phyloP scores from a whole-genome alignment of 1,140 invertebrate species.

The Drosophila obscura region DNA sequence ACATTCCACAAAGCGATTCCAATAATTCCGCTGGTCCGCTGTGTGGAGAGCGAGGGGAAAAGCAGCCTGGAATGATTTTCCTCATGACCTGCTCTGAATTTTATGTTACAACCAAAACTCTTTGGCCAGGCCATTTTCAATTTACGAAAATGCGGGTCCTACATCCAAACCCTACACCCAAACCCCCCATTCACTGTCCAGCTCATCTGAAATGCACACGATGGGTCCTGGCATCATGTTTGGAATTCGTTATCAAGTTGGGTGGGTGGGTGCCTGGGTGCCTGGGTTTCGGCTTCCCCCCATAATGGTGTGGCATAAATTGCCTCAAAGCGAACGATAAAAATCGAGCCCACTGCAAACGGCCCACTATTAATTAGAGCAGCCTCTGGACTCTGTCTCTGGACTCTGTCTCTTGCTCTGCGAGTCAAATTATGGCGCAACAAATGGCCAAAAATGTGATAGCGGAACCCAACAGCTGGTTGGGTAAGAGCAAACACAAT shows the following conservation, averaged over 20 bases:
- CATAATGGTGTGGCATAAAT: constrained; percentile 58
- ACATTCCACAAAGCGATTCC: constrained; percentile 77
- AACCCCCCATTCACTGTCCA: not conserved
- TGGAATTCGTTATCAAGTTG: constrained; percentile 75
- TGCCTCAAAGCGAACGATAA: constrained; percentile 63
- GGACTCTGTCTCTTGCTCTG: constrained; percentile 5
- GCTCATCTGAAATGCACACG: constrained; percentile 73
- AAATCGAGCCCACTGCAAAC: constrained; percentile 71
- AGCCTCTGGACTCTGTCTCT: no score
- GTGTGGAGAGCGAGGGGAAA: constrained; percentile 16
- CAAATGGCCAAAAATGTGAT: constrained; percentile 66
- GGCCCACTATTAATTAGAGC: constrained; percentile 78
- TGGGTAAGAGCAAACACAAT: constrained; percentile 11
- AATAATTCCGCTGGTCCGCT: constrained; percentile 59
- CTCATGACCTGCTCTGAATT: constrained; percentile 25
- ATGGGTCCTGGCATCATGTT: constrained; percentile 57
- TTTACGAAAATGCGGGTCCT: constrained; percentile 66
- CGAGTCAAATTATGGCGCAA: constrained; percentile 69
- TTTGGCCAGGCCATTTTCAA: constrained; percentile 55
- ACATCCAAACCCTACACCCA: constrained; percentile 32
- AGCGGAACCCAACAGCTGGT: constrained; percentile 31
- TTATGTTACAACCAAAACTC: constrained; percentile 28
- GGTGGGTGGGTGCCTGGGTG: no score
- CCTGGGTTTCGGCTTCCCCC: constrained; percentile 5
- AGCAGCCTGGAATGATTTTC: constrained; percentile 49